Percentiles rank a stretch among this genome's conserved stretches.
These are phyloP conservation scores for Papilio elwesi DNA, from an alignment of 2,888 invertebrate species.

Conservation along the genomic window DNA sequence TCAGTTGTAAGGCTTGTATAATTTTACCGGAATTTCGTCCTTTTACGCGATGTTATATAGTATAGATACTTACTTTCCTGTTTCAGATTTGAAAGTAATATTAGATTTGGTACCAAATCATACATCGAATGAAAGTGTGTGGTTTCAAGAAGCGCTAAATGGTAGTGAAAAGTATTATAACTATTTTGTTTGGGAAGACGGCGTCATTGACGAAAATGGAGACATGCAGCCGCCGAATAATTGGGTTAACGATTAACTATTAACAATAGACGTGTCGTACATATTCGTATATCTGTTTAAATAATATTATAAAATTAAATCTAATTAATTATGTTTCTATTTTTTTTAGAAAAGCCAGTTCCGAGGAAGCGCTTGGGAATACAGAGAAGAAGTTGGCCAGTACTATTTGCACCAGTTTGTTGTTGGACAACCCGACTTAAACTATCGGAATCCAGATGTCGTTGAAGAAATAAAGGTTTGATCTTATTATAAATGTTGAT, in stretches of 20 bases:
- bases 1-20: too few relatives aligned
- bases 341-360: conserved; percentile 80
- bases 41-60: too few relatives aligned
- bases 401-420: conserved; percentile 91
- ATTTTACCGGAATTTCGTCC: too few relatives aligned
- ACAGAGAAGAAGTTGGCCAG: conserved; percentile 85
- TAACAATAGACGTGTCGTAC: too few relatives aligned
- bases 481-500: not conserved
- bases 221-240: conserved; percentile 87
- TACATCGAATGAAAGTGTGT: conserved; percentile 90
- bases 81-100: conserved; percentile 82
- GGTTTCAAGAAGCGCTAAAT: conserved; percentile 91
- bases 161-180: conserved; percentile 86
- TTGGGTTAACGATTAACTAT: conserved; percentile 81
- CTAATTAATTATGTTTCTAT: not conserved
- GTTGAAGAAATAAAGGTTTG: conserved; percentile 82
- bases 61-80: not conserved
- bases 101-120: conserved; percentile 90
- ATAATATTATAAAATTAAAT: not conserved
- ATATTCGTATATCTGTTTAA: too few relatives aligned
- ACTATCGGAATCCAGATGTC: conserved; percentile 87
- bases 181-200: conserved; percentile 90
- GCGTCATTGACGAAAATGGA: conserved; percentile 72
- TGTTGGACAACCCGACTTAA: conserved; percentile 89
- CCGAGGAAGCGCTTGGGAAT: conserved; percentile 90